Percentiles rank a stretch among this genome's conserved stretches.
These are phyloP conservation scores for Paratilapia polleni DNA, from an alignment of 2,113 vertebrate genomes.

Conservation along the genomic window DNA sequence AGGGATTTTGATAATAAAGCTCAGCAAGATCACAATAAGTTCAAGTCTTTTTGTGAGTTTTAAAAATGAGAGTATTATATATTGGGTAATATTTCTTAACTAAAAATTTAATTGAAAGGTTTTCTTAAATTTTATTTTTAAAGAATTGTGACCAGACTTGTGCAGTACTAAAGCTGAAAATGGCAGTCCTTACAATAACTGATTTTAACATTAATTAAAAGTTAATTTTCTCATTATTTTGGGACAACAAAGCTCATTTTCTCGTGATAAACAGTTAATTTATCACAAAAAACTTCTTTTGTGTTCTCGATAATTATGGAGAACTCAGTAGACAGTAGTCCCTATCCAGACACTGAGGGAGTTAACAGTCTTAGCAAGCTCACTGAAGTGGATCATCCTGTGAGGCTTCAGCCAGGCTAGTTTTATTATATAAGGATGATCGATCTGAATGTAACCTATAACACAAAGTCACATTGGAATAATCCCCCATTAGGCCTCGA, in stretches of 20 bases:
- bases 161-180: too few relatives aligned
- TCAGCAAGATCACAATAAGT: too few relatives aligned
- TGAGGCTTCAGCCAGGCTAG: background rate
- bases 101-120: background rate
- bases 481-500: background rate
- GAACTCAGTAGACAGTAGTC: background rate
- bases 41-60: background rate
- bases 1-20: background rate
- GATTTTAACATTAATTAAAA: too few relatives aligned
- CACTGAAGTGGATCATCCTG: accelerated
- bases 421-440: background rate
- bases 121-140: background rate
- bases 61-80: background rate
- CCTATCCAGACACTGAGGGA: background rate
- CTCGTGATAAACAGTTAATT: too few relatives aligned
- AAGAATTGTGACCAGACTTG: background rate
- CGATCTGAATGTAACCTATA: too few relatives aligned
- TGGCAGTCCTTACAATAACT: too few relatives aligned
- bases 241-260: too few relatives aligned
- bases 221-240: too few relatives aligned
- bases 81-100: background rate
- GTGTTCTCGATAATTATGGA: background rate
- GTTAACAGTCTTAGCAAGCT: background rate
- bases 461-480: background rate
- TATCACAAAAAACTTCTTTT: background rate